Base-by-base conservation (phyloP, 2,888 invertebrate genomes). In the Ennomos fuscantarius region DNA sequence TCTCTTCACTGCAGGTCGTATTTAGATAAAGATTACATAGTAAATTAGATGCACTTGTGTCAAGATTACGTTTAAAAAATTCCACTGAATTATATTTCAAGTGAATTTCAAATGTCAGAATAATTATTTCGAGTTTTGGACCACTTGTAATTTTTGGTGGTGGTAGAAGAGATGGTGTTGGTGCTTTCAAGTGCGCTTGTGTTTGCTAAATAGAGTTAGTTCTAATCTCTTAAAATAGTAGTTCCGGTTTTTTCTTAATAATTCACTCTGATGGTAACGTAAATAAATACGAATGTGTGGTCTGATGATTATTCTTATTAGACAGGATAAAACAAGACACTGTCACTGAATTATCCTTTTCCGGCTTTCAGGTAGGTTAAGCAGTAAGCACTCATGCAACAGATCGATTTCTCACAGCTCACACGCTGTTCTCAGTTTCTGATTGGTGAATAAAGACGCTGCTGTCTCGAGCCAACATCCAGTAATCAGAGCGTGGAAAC, bases 401-500 rank as follows among this genome's bases (percentile, higher is more conserved):
- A 59, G 63, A 73, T 73, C 70, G 76, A 81, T 84, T 81, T 82
- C 79, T 78, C 77, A 49, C 12, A 78, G 74, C 75, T 75, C 76
- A 75, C 77, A 75, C 72, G 70, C 73, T 70, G 72, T 70, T 78
- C 72, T 76, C 71, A 75, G 78, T 83, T 82, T 84, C 87, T 86
- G 90, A 92, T 92, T 84, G 79, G 79, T 81, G 79, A 89, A 90
- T 90, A 91, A 86, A 89, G 89, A 88, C 84, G 84, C 80, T 84
- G 84, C 81, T 84, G 87, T 88, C 89, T 89, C 86, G 89, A 90
- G 92, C 88, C 92, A 92, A 92, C 89, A 92, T 89, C 92, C 92
- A 91, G 78, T 89, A 89, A 92, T 90, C 89, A 92, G 92, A 92
- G 90, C 92, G 92, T 92, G 90, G 89, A 89, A 91, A 87, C 90